Evolutionary conservation across 2,797 vertebrate species (phyloP), one percentile per base, ranked within the genome.

Genomic region (Schizopygopsis pylzovi): DNA sequence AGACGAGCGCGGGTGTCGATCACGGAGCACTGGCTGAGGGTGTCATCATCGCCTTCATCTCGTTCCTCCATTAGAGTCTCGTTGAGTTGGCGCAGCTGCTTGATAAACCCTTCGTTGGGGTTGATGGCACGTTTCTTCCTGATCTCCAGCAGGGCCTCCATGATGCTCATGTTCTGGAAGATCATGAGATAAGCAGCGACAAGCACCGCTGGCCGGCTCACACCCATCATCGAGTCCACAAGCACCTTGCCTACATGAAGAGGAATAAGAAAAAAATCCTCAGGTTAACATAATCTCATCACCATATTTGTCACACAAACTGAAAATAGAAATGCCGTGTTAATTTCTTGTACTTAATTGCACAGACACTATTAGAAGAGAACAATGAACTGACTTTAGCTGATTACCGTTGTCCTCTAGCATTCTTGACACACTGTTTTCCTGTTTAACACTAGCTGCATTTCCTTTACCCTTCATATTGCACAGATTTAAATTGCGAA

Each of bases 151-250:
- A 99, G 88, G 0, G 98, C 97, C 85, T 99, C 97, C 93, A 98
- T 94, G 89, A 99, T 87, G 37, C 93, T 95, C 98, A 98, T 97
- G 91, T 96, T 95, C 86, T 99, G 98, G 93, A 99, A 99, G 90
- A 98, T 98, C 98, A 99, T 99, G 87, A 99, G 94, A 92, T 99
- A 99, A 87, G 97, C 97, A 0, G 95, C 97, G 75, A 99, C 97
- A 75, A 99, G 93, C 85, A 96, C 93, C 0, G 98, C 98, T 0
- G 98, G 95, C 61, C 98, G 96, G 78, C 98, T 99, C 63, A 96
- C 79, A 3, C 98, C 98, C 98, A 99, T 99, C 93, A 99, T 97
- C n/a, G 98, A 99, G 87, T 95, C 96, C 89, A 99, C 97, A 45
- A 99, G 94, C 79, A 98, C 96, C 90, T 97, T 99, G 67, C 98